Conservation (phyloP, 2,113 vertebrate genomes). For the Colistium nudipinnis region DNA sequence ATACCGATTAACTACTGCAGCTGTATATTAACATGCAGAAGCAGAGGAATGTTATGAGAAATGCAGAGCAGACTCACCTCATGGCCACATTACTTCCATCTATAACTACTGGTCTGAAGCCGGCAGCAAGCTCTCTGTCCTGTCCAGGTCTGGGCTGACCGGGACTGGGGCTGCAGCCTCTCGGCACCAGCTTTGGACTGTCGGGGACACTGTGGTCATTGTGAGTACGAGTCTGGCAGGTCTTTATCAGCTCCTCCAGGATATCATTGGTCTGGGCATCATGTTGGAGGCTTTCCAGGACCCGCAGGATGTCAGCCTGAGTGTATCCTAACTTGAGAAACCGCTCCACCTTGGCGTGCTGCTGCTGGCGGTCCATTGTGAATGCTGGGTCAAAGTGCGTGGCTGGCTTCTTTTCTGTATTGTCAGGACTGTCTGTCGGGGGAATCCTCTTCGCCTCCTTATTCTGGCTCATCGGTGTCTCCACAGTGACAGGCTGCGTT, state of each 20-base stretch:
- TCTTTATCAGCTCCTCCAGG: constrained; percentile 89
- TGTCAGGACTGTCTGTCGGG: constrained; percentile 15
- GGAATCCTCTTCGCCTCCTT: constrained; percentile 58
- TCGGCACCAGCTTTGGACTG: constrained; percentile 75
- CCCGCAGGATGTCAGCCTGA: constrained; percentile 83
- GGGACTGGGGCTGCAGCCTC: constrained; percentile 72
- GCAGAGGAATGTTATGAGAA: neutral
- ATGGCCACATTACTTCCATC: constrained; percentile 95
- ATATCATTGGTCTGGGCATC: constrained; percentile 91
- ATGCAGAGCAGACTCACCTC: constrained; percentile 82
- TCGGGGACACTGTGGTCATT: constrained; percentile 54
- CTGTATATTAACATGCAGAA: neutral
- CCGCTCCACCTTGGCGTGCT: constrained; percentile 85
- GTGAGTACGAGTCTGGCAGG: constrained; percentile 77
- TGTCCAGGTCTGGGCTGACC: constrained; percentile 1
- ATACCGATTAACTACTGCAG: neutral
- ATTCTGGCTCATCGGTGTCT: constrained; percentile 58
- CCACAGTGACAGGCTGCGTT: constrained; percentile 64
- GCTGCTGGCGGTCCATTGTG: constrained; percentile 75
- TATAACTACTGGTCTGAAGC: constrained; percentile 88
- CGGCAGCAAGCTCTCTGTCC: constrained; percentile 20
- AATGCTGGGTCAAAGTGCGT: neutral
- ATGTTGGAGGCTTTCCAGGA: constrained; percentile 84
- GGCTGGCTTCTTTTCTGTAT: constrained; percentile 1
- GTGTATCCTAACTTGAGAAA: constrained; percentile 90